These are phyloP conservation scores for Nibea coibor DNA, from an alignment of 2,113 vertebrate species.

Conservation along the genomic window DNA sequence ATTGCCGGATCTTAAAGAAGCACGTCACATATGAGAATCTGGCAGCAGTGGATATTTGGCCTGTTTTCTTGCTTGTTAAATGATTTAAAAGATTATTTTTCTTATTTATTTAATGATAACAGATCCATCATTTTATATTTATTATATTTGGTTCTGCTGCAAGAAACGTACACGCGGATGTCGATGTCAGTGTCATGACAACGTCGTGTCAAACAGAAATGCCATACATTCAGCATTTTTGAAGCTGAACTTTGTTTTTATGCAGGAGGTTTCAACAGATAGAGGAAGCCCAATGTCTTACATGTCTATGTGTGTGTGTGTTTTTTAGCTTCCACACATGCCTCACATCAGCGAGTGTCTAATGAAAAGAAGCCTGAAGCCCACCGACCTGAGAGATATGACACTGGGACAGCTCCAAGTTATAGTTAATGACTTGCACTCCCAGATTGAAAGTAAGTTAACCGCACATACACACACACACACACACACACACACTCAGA, in stretches of 20 bases:
- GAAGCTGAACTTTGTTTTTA: no score
- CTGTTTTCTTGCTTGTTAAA: not conserved
- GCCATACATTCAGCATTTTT: no score
- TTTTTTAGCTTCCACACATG: constrained; percentile 93
- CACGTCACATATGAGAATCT: not conserved
- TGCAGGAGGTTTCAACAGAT: not conserved
- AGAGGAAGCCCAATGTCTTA: not conserved
- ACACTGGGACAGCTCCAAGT: constrained; percentile 97
- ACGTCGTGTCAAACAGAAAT: no score
- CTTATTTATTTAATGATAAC: no score
- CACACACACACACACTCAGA: constrained; percentile 9
- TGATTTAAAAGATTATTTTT: not conserved
- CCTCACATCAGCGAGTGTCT: constrained; percentile 98
- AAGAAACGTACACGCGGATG: not conserved
- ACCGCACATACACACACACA: constrained; percentile 24
- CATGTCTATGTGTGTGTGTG: not conserved
- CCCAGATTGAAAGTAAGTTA: constrained; percentile 97
- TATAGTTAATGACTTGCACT: constrained; percentile 99
- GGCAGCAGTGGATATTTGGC: not conserved
- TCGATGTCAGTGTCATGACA: no score
- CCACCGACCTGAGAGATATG: constrained; percentile 96
- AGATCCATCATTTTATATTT: no score
- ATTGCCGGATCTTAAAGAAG: not conserved
- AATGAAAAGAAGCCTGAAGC: constrained; percentile 98
- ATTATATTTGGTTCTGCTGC: no score